These are phyloP conservation scores for Aphelinus atriplicis DNA, from an alignment of 1,140 invertebrate genomes.

Conservation along the genomic window DNA sequence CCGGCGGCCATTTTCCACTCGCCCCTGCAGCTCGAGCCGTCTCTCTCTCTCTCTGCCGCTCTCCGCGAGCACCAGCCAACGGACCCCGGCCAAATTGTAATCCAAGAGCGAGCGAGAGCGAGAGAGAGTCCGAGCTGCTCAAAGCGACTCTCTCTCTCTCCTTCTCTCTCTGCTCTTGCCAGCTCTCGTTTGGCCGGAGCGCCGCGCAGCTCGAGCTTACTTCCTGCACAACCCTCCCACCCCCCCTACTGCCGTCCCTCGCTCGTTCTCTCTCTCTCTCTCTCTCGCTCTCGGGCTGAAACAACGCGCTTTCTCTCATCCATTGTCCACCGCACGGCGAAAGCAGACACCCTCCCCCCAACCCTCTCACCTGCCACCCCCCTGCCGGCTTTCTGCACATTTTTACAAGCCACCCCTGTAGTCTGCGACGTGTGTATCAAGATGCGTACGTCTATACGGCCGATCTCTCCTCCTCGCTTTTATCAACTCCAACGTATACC, in stretches of 20 bases:
- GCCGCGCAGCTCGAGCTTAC: background rate
- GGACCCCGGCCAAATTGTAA: constrained; percentile 61
- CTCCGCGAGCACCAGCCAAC: background rate
- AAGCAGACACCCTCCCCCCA: too few relatives aligned
- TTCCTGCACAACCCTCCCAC: too few relatives aligned
- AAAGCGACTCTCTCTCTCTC: constrained; percentile 39
- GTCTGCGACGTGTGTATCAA: too few relatives aligned
- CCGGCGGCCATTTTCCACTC: constrained; percentile 66
- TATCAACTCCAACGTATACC: too few relatives aligned
- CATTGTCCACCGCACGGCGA: too few relatives aligned
- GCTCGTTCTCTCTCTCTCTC: background rate
- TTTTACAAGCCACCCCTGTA: too few relatives aligned
- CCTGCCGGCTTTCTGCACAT: too few relatives aligned
- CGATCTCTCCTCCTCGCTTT: too few relatives aligned
- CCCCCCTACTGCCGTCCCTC: background rate
- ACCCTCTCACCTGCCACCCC: too few relatives aligned
- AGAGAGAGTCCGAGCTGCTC: constrained; percentile 48
- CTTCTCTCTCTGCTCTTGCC: constrained; percentile 23
- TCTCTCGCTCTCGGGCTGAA: background rate
- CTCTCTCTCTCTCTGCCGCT: constrained; percentile 43
- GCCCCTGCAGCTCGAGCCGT: constrained; percentile 44
- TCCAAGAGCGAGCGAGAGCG: constrained; percentile 52
- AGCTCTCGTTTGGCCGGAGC: constrained; percentile 25
- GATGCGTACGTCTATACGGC: too few relatives aligned
- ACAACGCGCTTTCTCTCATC: too few relatives aligned